These are phyloP conservation scores for Volucella bombylans DNA, from an alignment of 2,888 invertebrate species.

Conservation along the genomic window DNA sequence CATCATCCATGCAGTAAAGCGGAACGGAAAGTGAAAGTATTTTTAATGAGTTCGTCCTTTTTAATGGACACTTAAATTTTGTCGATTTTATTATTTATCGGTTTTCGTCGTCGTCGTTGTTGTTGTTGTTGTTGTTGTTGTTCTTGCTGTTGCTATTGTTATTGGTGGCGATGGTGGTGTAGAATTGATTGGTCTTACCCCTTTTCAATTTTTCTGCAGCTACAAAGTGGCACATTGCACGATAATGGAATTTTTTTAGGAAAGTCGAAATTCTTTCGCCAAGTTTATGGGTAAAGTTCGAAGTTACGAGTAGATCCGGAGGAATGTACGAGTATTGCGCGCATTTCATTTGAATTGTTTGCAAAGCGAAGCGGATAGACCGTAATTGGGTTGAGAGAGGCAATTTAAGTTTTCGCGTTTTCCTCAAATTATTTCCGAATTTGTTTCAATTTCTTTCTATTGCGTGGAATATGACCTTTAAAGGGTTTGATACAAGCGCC, in stretches of 20 bases:
- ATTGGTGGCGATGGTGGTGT: not conserved
- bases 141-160: too few relatives aligned
- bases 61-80: constrained; percentile 68
- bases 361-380: constrained; percentile 5
- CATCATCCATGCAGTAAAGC: not conserved
- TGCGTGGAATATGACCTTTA: too few relatives aligned
- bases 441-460: constrained; percentile 7
- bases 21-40: constrained; percentile 60
- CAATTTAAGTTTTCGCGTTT: constrained; percentile 30
- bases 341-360: constrained; percentile 36
- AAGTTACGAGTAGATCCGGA: constrained; percentile 7
- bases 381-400: constrained; percentile 24
- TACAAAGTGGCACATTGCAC: constrained; percentile 31
- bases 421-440: constrained; percentile 19
- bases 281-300: constrained; percentile 52
- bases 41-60: constrained; percentile 69
- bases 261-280: constrained; percentile 22
- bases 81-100: constrained; percentile 68
- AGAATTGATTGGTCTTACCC: constrained; percentile 9
- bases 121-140: not conserved
- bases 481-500: too few relatives aligned
- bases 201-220: constrained; percentile 12
- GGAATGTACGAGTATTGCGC: not conserved
- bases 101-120: constrained; percentile 20
- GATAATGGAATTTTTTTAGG: constrained; percentile 45